These are phyloP conservation scores for Caenorhabditis panamensis DNA, from an alignment of 2,888 invertebrate species.

Conservation along the genomic window DNA sequence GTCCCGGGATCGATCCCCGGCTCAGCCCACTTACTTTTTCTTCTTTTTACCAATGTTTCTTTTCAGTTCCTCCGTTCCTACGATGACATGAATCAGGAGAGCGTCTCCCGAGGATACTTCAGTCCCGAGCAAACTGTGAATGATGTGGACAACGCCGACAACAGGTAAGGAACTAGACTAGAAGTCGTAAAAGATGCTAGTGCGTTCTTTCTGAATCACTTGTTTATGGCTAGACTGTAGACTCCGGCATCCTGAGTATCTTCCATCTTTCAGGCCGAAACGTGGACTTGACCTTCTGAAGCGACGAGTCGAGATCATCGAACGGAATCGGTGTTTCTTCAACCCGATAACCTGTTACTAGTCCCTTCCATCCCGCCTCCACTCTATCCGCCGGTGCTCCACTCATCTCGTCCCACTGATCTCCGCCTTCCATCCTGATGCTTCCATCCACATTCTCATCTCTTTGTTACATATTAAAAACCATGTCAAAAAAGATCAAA, in stretches of 20 bases:
- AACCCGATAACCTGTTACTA: conserved; percentile 62
- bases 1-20: conserved; percentile 81
- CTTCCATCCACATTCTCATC: neutral
- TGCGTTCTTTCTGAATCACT: neutral
- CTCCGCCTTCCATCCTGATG: conserved; percentile 32
- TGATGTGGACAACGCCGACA: conserved; percentile 29
- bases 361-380: conserved; percentile 1
- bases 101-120: conserved; percentile 31
- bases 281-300: conserved; percentile 59
- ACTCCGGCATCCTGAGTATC: neutral
- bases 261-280: conserved; percentile 52
- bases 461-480: conserved; percentile 20
- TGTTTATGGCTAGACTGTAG: neutral
- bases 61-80: conserved; percentile 58
- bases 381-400: conserved; percentile 1
- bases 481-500: conserved; percentile 10
- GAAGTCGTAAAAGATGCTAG: conserved; percentile 6
- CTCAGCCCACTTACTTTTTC: conserved; percentile 74
- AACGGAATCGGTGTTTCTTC: conserved; percentile 63
- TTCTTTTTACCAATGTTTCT: too few relatives aligned
- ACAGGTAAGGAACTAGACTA: conserved; percentile 41
- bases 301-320: conserved; percentile 58
- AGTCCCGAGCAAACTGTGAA: conserved; percentile 19
- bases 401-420: conserved; percentile 18
- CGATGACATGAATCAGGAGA: conserved; percentile 54